Evolutionary conservation across 2,797 vertebrate genomes (phyloP).

Genomic region (Sebastes kiyomatsui): DNA sequence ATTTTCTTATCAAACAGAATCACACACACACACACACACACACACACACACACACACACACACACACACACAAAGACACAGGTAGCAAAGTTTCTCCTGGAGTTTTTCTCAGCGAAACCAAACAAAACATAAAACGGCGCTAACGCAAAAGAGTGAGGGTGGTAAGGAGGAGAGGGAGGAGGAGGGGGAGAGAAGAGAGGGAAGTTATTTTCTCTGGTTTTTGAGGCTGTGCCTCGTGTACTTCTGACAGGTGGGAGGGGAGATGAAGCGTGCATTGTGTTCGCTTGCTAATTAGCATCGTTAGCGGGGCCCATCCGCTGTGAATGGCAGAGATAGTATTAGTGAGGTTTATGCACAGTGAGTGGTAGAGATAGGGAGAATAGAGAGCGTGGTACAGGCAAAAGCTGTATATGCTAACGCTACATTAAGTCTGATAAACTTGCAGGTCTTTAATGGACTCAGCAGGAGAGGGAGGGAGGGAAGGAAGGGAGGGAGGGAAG

Average conservation of each 20-base stretch:
- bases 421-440: slow-evolving; percentile 74
- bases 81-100: slow-evolving; percentile 77
- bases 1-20: slow-evolving; percentile 54
- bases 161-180: slow-evolving; percentile 45
- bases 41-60: not conserved
- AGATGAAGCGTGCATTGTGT: slow-evolving; percentile 80
- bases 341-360: slow-evolving; percentile 67
- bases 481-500: not conserved
- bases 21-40: too few relatives aligned
- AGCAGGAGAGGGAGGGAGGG: slow-evolving; percentile 15
- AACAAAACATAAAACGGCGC: slow-evolving; percentile 79
- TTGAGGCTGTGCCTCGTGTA: slow-evolving; percentile 66
- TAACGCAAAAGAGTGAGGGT: slow-evolving; percentile 54
- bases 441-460: slow-evolving; percentile 70
- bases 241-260: slow-evolving; percentile 80
- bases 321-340: slow-evolving; percentile 75
- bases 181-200: slow-evolving; percentile 51
- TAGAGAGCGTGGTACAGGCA: slow-evolving; percentile 40
- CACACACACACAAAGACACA: slow-evolving; percentile 14
- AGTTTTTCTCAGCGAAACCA: slow-evolving; percentile 74
- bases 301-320: slow-evolving; percentile 76
- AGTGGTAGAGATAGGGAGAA: slow-evolving; percentile 69
- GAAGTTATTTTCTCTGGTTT: slow-evolving; percentile 74
- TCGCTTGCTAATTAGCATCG: slow-evolving; percentile 81
- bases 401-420: slow-evolving; percentile 65